Percentiles rank a stretch among this genome's conserved stretches.
phyloP scores from a whole-genome alignment of 23 tunicate species.

The Trididemnum miniatum region DNA sequence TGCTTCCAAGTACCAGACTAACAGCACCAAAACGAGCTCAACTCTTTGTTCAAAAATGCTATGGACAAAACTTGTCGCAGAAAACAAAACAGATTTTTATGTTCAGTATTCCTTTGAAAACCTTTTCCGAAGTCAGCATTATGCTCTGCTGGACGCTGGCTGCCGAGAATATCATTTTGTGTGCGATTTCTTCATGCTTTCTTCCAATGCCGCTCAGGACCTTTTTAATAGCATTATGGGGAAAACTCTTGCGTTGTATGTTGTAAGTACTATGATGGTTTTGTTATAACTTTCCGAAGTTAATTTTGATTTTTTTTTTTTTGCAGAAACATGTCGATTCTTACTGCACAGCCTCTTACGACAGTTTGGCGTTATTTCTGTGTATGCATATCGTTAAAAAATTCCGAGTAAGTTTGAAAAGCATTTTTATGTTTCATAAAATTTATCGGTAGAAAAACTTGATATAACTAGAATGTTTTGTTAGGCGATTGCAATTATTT shows the following conservation, averaged over 20 bases:
- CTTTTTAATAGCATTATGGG: slow-evolving; percentile 73
- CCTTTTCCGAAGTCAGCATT: slow-evolving; percentile 82
- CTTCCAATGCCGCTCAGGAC: slow-evolving; percentile 63
- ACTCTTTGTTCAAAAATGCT: no score
- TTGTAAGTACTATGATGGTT: slow-evolving; percentile 36
- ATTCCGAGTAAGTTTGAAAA: slow-evolving; percentile 45
- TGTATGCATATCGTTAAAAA: slow-evolving; percentile 87
- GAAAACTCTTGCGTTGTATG: slow-evolving; percentile 59
- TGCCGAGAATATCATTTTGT: slow-evolving; percentile 87
- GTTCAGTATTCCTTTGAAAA: slow-evolving; percentile 69
- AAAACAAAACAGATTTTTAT: no score
- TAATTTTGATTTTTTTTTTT: slow-evolving; percentile 5
- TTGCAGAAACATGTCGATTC: slow-evolving; percentile 75
- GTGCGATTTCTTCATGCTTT: slow-evolving; percentile 88
- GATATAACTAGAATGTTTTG: no score
- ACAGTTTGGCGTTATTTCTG: slow-evolving; percentile 78
- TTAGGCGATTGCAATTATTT: no score
- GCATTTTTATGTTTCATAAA: no score
- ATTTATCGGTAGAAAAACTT: no score
- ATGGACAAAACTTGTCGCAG: no score
- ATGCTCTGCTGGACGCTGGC: slow-evolving; percentile 74
- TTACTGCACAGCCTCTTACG: slow-evolving; percentile 69
- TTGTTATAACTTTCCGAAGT: neutral
- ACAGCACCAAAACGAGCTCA: no score
- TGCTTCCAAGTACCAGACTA: no score